phyloP scores from a whole-genome alignment of 2,797 vertebrate species.

The Bradypodion pumilum region DNA sequence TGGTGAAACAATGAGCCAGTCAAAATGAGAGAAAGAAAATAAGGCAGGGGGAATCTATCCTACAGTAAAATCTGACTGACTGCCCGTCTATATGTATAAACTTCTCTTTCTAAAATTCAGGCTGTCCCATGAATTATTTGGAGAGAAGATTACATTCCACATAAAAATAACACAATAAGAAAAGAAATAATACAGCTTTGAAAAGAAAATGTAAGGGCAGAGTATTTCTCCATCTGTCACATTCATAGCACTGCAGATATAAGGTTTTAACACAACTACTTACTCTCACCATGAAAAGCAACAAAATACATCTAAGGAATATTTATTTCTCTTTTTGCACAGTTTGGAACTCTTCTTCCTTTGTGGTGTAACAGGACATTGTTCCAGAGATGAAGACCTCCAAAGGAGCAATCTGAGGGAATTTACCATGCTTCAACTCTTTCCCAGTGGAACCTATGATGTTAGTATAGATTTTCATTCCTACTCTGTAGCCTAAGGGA shows the following conservation, averaged over 20 bases:
- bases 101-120: slow-evolving; percentile 7
- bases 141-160: background rate
- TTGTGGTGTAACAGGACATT: background rate
- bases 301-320: background rate
- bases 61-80: background rate
- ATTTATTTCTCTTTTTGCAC: background rate
- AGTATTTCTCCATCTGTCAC: background rate
- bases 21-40: too few relatives aligned
- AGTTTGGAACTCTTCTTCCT: background rate
- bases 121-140: background rate
- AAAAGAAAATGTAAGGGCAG: background rate
- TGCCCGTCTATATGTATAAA: background rate
- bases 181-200: background rate
- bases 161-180: background rate
- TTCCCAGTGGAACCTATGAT: background rate
- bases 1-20: too few relatives aligned
- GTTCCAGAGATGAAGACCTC: background rate
- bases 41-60: slow-evolving; percentile 23
- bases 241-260: background rate
- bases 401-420: background rate
- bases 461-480: slow-evolving; percentile 5
- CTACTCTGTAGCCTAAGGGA: slow-evolving; percentile 1
- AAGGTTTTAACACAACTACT: background rate
- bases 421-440: slow-evolving; percentile 7
- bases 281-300: background rate